Conservation (phyloP, 2,888 invertebrate genomes). For the Phyllotreta cruciferae region DNA sequence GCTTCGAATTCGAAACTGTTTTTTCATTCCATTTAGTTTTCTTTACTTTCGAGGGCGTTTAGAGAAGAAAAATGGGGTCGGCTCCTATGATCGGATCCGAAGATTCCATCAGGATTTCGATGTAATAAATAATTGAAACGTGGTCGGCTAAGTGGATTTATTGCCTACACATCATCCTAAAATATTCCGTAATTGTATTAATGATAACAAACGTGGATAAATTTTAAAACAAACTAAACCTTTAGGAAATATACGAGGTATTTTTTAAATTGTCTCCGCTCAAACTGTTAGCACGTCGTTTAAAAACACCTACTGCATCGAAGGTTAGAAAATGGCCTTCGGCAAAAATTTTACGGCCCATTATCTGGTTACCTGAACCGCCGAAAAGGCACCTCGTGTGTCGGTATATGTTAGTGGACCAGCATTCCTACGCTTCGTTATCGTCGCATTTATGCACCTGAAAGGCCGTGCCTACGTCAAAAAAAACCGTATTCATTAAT, state of each 20-base stretch:
- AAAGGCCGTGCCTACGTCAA: slow-evolving; percentile 33
- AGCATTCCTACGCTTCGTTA: slow-evolving; percentile 45
- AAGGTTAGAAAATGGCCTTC: slow-evolving; percentile 5
- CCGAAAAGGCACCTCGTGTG: slow-evolving; percentile 26
- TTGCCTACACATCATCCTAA: too few relatives aligned
- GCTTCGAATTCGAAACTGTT: slow-evolving; percentile 33
- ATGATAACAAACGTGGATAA: too few relatives aligned
- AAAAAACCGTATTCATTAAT: slow-evolving; percentile 37
- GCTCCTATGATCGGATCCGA: slow-evolving; percentile 15
- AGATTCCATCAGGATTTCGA: slow-evolving; percentile 24
- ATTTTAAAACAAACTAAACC: too few relatives aligned
- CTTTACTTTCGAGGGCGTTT: slow-evolving; percentile 27
- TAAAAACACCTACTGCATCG: slow-evolving; percentile 12
- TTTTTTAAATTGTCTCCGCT: slow-evolving; percentile 2
- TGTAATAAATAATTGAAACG: slow-evolving; percentile 28
- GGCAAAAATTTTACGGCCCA: slow-evolving; percentile 5
- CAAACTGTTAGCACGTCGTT: slow-evolving; percentile 3
- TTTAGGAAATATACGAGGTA: too few relatives aligned
- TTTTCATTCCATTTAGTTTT: slow-evolving; percentile 36
- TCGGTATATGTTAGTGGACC: slow-evolving; percentile 33
- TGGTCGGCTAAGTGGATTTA: too few relatives aligned
- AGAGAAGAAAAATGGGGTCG: slow-evolving; percentile 31
- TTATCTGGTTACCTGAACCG: slow-evolving; percentile 12
- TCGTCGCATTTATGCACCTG: slow-evolving; percentile 43
- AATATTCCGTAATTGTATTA: too few relatives aligned